Percentiles rank a stretch among this genome's conserved stretches.
phyloP scores from a whole-genome alignment of 2,113 vertebrate genomes.

The Nerophis lumbriciformis region DNA sequence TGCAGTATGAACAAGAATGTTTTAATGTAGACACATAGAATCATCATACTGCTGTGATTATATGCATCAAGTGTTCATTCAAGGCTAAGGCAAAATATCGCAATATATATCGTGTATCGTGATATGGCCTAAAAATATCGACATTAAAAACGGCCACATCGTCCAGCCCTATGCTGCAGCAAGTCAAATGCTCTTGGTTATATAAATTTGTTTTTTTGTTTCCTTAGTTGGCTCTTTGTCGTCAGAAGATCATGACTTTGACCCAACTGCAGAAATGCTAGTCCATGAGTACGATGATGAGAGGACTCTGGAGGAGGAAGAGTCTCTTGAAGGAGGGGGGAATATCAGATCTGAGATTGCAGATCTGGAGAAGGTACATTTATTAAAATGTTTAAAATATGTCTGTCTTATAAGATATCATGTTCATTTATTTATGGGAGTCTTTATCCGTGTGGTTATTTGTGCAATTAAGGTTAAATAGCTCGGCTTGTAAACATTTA shows the following conservation, averaged over 20 bases:
- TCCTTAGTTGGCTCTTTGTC: constrained; percentile 91
- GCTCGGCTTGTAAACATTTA: neutral
- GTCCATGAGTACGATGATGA: constrained; percentile 97
- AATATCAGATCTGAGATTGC: constrained; percentile 92
- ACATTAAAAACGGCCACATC: too few species aligned
- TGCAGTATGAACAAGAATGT: too few species aligned
- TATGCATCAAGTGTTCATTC: too few species aligned
- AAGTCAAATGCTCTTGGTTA: neutral
- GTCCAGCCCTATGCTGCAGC: too few species aligned
- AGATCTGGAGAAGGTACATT: constrained; percentile 90
- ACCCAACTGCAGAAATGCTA: constrained; percentile 96
- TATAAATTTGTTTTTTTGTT: neutral
- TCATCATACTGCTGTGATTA: too few species aligned
- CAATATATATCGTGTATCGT: too few species aligned
- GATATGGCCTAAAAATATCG: too few species aligned
- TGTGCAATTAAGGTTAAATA: neutral
- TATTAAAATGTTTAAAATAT: neutral
- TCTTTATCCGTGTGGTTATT: neutral
- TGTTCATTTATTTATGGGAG: neutral
- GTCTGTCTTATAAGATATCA: neutral
- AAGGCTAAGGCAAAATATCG: too few species aligned
- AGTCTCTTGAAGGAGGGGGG: constrained; percentile 87
- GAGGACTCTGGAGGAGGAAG: constrained; percentile 93
- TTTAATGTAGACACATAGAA: too few species aligned
- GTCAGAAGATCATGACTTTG: constrained; percentile 98